These are phyloP conservation scores for Lota lota DNA, from an alignment of 2,113 vertebrate genomes.

Conservation along the genomic window DNA sequence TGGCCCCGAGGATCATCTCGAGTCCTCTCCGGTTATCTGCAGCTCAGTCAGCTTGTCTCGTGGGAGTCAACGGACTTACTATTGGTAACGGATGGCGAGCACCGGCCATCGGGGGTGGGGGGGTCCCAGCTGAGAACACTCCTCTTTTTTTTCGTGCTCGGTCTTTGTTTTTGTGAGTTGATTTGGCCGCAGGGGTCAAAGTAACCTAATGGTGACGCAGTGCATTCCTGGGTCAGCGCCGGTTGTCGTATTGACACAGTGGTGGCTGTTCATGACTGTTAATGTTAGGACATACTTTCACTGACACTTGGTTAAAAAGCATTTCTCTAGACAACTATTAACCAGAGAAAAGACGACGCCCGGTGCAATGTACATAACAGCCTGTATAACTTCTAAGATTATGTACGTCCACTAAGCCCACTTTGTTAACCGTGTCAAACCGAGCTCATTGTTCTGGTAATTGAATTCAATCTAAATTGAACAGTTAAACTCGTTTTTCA, in stretches of 20 bases:
- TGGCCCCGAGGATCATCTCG: slow-evolving; percentile 43
- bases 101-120: slow-evolving; percentile 19
- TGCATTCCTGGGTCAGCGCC: slow-evolving; percentile 51
- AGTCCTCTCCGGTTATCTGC: not conserved
- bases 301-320: no score
- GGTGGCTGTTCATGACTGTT: slow-evolving; percentile 8
- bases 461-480: no score
- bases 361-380: no score
- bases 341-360: no score
- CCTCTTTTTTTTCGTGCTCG: slow-evolving; percentile 7
- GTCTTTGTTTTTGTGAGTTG: not conserved
- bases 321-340: no score
- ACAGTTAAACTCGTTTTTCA: no score
- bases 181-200: slow-evolving; percentile 30
- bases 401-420: no score
- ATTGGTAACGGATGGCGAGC: no score
- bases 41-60: slow-evolving; percentile 10
- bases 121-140: slow-evolving; percentile 51
- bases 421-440: no score
- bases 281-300: no score
- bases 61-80: slow-evolving; percentile 3
- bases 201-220: slow-evolving; percentile 43
- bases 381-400: no score
- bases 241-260: slow-evolving; percentile 27
- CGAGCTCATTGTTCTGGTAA: no score